phyloP scores from a whole-genome alignment of 2,113 vertebrate genomes.

The Ctenomys sociabilis region DNA sequence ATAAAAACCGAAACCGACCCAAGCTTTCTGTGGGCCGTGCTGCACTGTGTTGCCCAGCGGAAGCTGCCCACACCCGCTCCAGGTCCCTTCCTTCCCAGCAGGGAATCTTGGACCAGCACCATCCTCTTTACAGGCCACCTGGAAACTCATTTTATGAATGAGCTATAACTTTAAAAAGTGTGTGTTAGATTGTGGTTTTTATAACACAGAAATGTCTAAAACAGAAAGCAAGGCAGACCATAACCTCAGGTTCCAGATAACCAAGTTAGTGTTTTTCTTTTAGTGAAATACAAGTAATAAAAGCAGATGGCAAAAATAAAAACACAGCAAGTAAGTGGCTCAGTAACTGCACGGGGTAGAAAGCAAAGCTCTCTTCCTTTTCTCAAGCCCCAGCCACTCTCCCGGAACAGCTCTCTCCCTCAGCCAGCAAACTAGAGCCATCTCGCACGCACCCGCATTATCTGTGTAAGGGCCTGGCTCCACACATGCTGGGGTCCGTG shows the following conservation, averaged over 20 bases:
- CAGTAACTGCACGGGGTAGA: too few species aligned
- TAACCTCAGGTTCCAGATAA: constrained; percentile 43
- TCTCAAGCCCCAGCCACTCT: too few species aligned
- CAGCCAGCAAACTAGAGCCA: neutral
- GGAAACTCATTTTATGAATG: neutral
- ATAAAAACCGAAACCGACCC: too few species aligned
- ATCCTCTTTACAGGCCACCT: neutral
- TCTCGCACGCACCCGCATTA: neutral
- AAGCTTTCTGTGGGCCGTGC: neutral
- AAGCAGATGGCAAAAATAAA: neutral
- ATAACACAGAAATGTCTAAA: neutral
- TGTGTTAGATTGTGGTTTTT: neutral
- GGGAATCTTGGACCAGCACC: neutral
- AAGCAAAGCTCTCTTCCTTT: neutral
- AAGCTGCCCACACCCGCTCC: neutral
- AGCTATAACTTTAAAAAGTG: neutral
- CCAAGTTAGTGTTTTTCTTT: constrained; percentile 26
- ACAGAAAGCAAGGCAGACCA: constrained; percentile 16
- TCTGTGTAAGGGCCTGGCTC: neutral
- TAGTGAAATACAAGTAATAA: constrained; percentile 16
- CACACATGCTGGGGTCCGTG: accelerated
- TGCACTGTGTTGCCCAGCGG: accelerated
- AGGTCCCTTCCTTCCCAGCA: too few species aligned
- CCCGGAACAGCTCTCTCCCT: neutral
- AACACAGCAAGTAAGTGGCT: neutral